Conservation (phyloP, 2,113 vertebrate genomes). For the Blennius ocellaris region DNA sequence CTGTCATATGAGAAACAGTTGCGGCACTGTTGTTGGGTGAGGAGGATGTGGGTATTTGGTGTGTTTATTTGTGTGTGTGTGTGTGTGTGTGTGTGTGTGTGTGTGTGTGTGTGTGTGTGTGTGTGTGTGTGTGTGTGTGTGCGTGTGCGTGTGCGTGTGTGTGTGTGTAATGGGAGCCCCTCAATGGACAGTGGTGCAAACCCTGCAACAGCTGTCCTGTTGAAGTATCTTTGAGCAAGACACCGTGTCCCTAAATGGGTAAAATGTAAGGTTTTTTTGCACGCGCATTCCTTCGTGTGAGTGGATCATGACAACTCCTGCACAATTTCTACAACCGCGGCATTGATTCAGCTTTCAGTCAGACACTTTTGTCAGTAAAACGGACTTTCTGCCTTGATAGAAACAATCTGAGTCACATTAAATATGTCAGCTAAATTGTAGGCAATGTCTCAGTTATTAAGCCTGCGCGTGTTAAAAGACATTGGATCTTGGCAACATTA, state of each 20-base stretch:
- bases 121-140: too few species aligned
- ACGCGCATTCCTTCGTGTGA: background rate
- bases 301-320: background rate
- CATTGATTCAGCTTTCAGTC: background rate
- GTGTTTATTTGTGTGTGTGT: constrained; percentile 64
- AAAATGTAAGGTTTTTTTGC: constrained; percentile 5
- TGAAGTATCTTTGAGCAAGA: constrained; percentile 31
- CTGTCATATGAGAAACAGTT: constrained; percentile 78
- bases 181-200: constrained; percentile 36
- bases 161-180: constrained; percentile 26
- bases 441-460: background rate
- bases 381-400: background rate
- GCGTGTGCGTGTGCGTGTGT: constrained; percentile 2
- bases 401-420: background rate
- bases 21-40: constrained; percentile 68
- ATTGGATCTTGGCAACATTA: background rate
- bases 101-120: constrained; percentile 26
- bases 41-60: constrained; percentile 71
- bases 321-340: background rate
- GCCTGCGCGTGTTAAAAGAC: constrained; percentile 1
- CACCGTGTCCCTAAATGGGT: background rate
- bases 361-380: background rate
- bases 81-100: constrained; percentile 36
- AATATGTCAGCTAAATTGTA: background rate
- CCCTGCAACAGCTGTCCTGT: constrained; percentile 12